Evolutionary conservation across 2,113 vertebrate genomes (phyloP).

Genomic region (Siniperca knerii): DNA sequence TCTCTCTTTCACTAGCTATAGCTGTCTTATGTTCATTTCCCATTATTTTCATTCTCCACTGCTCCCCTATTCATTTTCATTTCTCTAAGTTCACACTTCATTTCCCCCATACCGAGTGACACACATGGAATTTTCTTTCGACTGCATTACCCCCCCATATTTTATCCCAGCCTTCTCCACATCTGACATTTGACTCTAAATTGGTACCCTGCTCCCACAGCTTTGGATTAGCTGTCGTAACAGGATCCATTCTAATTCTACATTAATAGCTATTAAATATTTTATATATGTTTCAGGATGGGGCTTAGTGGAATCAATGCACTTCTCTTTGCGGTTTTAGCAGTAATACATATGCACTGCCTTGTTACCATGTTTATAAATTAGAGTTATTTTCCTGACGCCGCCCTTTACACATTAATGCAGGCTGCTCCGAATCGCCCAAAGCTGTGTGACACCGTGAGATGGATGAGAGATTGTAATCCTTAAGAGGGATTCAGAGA

Average conservation of each 20-base stretch:
- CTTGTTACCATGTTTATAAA: conserved; percentile 81
- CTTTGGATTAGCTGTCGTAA: conserved; percentile 69
- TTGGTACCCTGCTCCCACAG: conserved; percentile 61
- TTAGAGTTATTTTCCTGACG: conserved; percentile 61
- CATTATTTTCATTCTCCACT: conserved; percentile 52
- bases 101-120: conserved; percentile 41
- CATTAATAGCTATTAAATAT: conserved; percentile 76
- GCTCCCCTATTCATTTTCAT: conserved; percentile 45
- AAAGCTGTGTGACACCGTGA: conserved; percentile 67
- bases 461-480: conserved; percentile 83
- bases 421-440: conserved; percentile 66
- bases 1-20: conserved; percentile 30
- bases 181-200: conserved; percentile 74
- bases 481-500: conserved; percentile 80
- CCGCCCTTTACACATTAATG: conserved; percentile 73
- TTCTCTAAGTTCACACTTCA: conserved; percentile 64
- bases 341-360: conserved; percentile 79
- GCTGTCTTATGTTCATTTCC: conserved; percentile 57
- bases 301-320: conserved; percentile 68
- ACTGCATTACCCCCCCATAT: background rate
- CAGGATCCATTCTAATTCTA: conserved; percentile 71
- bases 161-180: conserved; percentile 40
- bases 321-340: conserved; percentile 64
- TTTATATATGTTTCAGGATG: conserved; percentile 66
- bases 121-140: conserved; percentile 51